Conservation (phyloP, 2,888 invertebrate species). For the Melinopterus prodromus region DNA sequence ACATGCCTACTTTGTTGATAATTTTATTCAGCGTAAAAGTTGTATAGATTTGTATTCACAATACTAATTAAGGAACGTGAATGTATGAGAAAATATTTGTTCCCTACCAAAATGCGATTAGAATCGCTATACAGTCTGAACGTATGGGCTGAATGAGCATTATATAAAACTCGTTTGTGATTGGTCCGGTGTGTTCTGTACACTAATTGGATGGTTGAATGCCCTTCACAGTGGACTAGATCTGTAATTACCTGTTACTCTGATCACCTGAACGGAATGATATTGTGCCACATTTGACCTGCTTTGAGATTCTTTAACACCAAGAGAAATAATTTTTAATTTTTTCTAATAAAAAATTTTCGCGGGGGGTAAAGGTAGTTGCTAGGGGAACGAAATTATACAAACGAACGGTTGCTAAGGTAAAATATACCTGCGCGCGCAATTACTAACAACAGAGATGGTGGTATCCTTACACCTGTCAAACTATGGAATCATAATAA, state of each 20-base stretch:
- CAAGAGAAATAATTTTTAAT: background rate
- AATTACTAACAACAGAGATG: too few species aligned
- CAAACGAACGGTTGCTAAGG: too few species aligned
- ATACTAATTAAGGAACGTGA: background rate
- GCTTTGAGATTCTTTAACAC: background rate
- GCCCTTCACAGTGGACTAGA: conserved; percentile 21
- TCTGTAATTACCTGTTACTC: conserved; percentile 15
- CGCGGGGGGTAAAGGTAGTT: too few species aligned
- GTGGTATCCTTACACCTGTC: too few species aligned
- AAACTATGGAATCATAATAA: too few species aligned
- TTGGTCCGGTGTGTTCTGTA: background rate
- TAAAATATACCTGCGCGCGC: too few species aligned
- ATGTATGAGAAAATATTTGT: background rate
- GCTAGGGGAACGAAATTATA: too few species aligned
- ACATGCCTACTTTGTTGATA: too few species aligned
- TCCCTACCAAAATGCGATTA: background rate
- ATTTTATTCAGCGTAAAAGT: too few species aligned
- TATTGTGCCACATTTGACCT: conserved; percentile 17
- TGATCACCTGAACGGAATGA: conserved; percentile 6
- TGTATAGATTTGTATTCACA: background rate
- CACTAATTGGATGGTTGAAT: conserved; percentile 13
- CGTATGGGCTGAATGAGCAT: background rate
- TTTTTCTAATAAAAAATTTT: too few species aligned
- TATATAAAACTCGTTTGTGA: background rate
- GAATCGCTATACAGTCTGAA: background rate